Base-by-base conservation (phyloP, 2,797 vertebrate genomes). In the Melanotaenia pygmaea region DNA sequence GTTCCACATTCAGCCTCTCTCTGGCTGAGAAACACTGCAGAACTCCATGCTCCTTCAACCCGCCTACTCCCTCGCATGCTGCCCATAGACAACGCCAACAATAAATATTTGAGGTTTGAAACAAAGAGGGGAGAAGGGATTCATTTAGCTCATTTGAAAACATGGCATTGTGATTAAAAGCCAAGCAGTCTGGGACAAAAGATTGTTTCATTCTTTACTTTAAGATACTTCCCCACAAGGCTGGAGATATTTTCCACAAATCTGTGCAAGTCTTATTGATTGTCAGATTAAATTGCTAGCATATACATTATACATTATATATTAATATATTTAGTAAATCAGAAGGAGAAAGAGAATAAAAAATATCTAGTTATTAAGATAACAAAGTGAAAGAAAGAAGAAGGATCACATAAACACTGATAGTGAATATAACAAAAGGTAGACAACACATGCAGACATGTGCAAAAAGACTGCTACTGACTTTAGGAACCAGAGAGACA, bases 21-120 rank as follows among this genome's bases (percentile, higher is more conserved):
- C 74, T 76, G 87, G 86, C 86, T 83, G 71, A 89, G 82, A 67
- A 83, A 80, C 84, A 80, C 84, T 73, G 79, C 80, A 65, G 84
- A 74, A 71, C 79, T 82, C 59, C 78, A 74, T 47, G 64, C 80
- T 82, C 67, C 79, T 87, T 74, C 81, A 77, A 67, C 75, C 88
- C 62, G 45, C 74, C 75, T 43, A 37, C 80, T 69, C 75, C 59
- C 73, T 69, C 67, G 30, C 74, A 74, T 54, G 51, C 82, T 76
- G 74, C 85, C 87, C 85, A 81, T 86, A 91, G 88, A 92, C 91
- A 89, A 93, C 84, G 87, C 90, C 91, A 88, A 90, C 88, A 91
- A 90, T 90, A 93, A 93, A 92, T 93, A 93, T 92, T 92, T 94
- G 93, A 89, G 90, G 90, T 91, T 80, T 26, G 80, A 90, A 89